A percentile compares a stretch with the other conserved stretches of the same genome.
Evolutionary conservation across 2,888 invertebrate genomes (phyloP).

Genomic region (Tenthredo scrophulariae): DNA sequence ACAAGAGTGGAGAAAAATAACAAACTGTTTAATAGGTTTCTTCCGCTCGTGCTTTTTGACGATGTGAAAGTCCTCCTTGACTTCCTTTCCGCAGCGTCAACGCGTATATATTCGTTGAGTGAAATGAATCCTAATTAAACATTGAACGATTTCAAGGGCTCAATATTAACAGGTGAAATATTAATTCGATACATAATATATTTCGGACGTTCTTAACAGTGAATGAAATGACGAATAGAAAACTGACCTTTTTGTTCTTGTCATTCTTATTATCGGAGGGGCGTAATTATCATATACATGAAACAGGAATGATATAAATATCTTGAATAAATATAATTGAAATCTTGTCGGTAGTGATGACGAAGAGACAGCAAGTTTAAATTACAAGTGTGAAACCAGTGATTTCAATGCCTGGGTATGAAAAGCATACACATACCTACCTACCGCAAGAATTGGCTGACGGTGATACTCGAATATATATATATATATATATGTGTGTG

Average conservation of each 20-base stretch:
- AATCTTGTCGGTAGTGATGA: slow-evolving; percentile 46
- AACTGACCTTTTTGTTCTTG: not conserved
- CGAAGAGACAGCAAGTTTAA: slow-evolving; percentile 44
- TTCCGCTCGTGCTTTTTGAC: slow-evolving; percentile 25
- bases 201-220: not conserved
- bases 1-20: slow-evolving; percentile 23
- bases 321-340: slow-evolving; percentile 46
- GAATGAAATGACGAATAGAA: not conserved
- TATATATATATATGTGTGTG: no score
- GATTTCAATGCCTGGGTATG: slow-evolving; percentile 49
- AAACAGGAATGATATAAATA: slow-evolving; percentile 9
- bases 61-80: slow-evolving; percentile 51
- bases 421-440: not conserved
- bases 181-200: not conserved
- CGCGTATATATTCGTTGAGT: not conserved
- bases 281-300: not conserved
- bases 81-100: not conserved
- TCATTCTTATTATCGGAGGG: not conserved
- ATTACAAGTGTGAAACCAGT: slow-evolving; percentile 42
- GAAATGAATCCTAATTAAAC: slow-evolving; percentile 24
- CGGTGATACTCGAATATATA: not conserved
- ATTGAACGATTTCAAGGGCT: not conserved
- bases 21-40: not conserved
- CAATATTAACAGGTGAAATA: not conserved
- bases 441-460: slow-evolving; percentile 34